A percentile compares a stretch with the other conserved stretches of the same genome.
Conservation (phyloP, 2,113 vertebrate genomes). For the Ia io region DNA sequence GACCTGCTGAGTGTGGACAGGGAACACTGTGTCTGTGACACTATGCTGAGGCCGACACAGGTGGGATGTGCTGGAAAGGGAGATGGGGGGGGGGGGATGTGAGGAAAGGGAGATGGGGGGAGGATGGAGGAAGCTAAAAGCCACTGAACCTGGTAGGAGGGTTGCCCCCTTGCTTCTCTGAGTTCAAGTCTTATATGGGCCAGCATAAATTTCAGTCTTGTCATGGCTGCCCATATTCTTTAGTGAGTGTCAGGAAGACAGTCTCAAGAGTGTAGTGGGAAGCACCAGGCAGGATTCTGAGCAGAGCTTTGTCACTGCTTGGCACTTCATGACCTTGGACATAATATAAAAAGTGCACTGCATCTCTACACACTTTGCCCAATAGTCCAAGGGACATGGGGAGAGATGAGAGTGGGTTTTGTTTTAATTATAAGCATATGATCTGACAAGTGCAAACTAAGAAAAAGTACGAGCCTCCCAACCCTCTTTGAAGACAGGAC, state of each 20-base stretch:
- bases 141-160: background rate
- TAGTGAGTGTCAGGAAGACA: background rate
- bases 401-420: background rate
- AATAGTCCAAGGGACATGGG: background rate
- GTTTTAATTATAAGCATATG: background rate
- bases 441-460: background rate
- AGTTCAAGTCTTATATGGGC: background rate
- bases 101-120: rapidly evolving
- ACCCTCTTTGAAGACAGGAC: background rate
- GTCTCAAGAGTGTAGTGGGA: background rate
- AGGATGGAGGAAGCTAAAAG: background rate
- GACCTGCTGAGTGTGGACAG: background rate
- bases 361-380: background rate
- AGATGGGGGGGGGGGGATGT: rapidly evolving
- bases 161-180: background rate
- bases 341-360: rapidly evolving
- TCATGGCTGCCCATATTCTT: background rate
- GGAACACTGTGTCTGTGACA: background rate
- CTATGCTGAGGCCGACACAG: background rate
- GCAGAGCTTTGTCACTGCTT: background rate
- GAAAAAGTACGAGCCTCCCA: background rate
- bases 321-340: background rate
- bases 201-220: background rate
- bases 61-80: background rate
- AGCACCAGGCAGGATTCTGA: background rate